Evolutionary conservation across 1,140 invertebrate genomes (phyloP).

Genomic region (Bombus sibiricus): DNA sequence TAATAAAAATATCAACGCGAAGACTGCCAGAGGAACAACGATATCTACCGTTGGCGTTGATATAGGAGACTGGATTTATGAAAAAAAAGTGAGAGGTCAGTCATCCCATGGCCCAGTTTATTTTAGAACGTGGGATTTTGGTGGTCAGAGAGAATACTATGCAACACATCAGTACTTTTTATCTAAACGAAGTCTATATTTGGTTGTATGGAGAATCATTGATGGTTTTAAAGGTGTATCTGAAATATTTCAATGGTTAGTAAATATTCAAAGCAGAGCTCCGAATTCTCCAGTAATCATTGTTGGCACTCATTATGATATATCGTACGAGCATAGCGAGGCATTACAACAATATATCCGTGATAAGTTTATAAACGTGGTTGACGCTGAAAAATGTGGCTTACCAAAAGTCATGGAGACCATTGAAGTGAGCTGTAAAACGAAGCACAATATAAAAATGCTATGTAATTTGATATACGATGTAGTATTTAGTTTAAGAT

Average conservation of each 20-base stretch:
- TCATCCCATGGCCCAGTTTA: slow-evolving; percentile 93
- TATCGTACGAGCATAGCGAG: slow-evolving; percentile 90
- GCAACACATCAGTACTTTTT: slow-evolving; percentile 99
- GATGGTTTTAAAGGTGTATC: slow-evolving; percentile 96
- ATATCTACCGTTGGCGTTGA: slow-evolving; percentile 98
- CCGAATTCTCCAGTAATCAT: slow-evolving; percentile 97
- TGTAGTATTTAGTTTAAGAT: slow-evolving; percentile 94
- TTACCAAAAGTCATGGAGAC: slow-evolving; percentile 96
- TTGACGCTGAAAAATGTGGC: slow-evolving; percentile 98
- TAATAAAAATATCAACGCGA: slow-evolving; percentile 90
- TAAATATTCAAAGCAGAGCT: slow-evolving; percentile 96
- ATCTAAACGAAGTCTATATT: slow-evolving; percentile 96
- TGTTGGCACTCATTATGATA: slow-evolving; percentile 97
- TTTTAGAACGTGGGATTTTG: slow-evolving; percentile 99
- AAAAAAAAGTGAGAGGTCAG: slow-evolving; percentile 89
- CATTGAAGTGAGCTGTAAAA: slow-evolving; percentile 95
- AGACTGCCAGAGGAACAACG: slow-evolving; percentile 89
- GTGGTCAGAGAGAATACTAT: slow-evolving; percentile 98
- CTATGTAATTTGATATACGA: slow-evolving; percentile 97
- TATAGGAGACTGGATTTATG: slow-evolving; percentile 97
- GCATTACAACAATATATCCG: slow-evolving; percentile 94
- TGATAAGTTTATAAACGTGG: slow-evolving; percentile 95
- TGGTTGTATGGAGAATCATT: slow-evolving; percentile 97
- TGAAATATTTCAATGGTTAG: slow-evolving; percentile 96
- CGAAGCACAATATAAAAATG: slow-evolving; percentile 94